phyloP scores from a whole-genome alignment of 30 jellyfish, hydroid and myxozoan species.

The Hydra vulgaris region DNA sequence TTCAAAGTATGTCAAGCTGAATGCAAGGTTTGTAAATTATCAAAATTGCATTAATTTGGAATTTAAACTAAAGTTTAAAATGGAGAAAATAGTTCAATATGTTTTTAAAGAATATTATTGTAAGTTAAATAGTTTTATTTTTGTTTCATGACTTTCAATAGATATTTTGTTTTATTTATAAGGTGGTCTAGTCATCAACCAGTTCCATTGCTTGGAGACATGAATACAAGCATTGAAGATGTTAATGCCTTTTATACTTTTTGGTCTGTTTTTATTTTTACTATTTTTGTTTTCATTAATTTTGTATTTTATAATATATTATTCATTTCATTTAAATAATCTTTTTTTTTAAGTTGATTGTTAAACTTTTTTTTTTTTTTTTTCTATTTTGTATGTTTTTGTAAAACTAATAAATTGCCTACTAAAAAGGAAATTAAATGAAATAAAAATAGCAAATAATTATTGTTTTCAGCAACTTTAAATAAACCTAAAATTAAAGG shows the following conservation, averaged over 20 bases:
- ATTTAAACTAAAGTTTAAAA: neutral
- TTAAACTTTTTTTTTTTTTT: too few relatives aligned
- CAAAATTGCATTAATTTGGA: neutral
- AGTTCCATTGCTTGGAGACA: constrained; percentile 76
- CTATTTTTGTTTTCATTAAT: neutral
- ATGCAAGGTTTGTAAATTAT: constrained; percentile 61
- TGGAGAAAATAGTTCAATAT: too few relatives aligned
- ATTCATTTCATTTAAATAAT: too few relatives aligned
- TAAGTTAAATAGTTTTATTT: neutral
- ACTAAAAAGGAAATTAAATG: too few relatives aligned
- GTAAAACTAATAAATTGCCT: too few relatives aligned
- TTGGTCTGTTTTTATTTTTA: constrained; percentile 39
- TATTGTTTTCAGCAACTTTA: too few relatives aligned
- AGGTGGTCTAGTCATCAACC: constrained; percentile 92
- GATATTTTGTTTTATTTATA: neutral
- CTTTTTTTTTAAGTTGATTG: too few relatives aligned
- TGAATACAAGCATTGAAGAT: constrained; percentile 42
- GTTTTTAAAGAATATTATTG: neutral
- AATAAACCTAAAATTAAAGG: too few relatives aligned
- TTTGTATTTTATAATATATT: neutral
- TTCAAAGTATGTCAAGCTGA: constrained; percentile 35
- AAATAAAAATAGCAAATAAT: too few relatives aligned
- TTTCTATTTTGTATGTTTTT: too few relatives aligned
- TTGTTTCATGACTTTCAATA: too few relatives aligned
- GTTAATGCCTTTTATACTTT: constrained; percentile 77